phyloP scores from a whole-genome alignment of 2,888 invertebrate species.

The Dyspetes luteomarginatus region DNA sequence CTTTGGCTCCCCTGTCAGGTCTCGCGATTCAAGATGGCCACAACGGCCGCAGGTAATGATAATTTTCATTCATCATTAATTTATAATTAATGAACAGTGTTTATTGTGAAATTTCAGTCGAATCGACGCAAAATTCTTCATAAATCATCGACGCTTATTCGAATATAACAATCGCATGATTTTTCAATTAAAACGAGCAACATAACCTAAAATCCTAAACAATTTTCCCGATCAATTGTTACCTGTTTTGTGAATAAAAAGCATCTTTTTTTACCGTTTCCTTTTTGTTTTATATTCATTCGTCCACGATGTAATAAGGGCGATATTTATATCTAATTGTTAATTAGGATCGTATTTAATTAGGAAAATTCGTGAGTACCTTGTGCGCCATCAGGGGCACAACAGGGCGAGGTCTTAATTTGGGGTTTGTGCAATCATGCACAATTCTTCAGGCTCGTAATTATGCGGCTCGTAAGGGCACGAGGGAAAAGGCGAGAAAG shows the following conservation, averaged over 20 bases:
- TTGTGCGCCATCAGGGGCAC: slow-evolving; percentile 31
- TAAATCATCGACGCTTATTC: neutral
- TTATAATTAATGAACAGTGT: neutral
- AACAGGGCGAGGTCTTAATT: slow-evolving; percentile 37
- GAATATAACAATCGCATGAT: neutral
- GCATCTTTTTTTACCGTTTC: neutral
- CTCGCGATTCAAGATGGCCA: slow-evolving; percentile 47
- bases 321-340: too few relatives aligned
- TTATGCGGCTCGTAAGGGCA: slow-evolving; percentile 93
- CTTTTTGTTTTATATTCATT: neutral
- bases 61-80: neutral
- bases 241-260: slow-evolving; percentile 3
- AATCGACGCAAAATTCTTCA: neutral
- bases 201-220: slow-evolving; percentile 20
- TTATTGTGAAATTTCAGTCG: neutral
- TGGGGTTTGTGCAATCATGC: slow-evolving; percentile 47
- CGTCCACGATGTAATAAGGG: neutral
- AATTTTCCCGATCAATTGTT: neutral
- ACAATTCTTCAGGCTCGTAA: slow-evolving; percentile 77
- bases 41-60: slow-evolving; percentile 44
- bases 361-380: slow-evolving; percentile 54
- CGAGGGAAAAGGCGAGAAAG: slow-evolving; percentile 89
- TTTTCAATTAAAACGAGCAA: neutral
- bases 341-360: too few relatives aligned
- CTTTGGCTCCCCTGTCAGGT: neutral